Evolutionary conservation across 2,113 vertebrate genomes (phyloP).

Genomic region (Holacanthus passer): DNA sequence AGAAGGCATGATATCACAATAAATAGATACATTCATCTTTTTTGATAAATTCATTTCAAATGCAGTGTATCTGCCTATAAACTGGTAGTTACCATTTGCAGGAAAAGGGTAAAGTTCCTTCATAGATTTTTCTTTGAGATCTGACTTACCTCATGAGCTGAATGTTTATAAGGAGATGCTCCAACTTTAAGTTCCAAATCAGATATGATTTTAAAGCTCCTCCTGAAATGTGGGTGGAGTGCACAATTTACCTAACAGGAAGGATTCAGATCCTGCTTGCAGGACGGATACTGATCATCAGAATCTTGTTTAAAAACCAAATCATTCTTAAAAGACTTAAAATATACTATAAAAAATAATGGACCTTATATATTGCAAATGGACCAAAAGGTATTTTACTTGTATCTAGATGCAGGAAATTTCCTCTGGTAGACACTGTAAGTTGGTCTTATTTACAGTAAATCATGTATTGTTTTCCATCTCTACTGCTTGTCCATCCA

Average conservation of each 20-base stretch:
- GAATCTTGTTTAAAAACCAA: neutral
- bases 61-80: neutral
- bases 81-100: neutral
- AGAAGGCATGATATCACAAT: neutral
- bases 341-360: no score
- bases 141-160: slow-evolving; percentile 25
- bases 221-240: neutral
- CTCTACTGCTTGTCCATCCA: neutral
- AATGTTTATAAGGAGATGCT: neutral
- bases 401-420: no score
- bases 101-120: neutral
- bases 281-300: neutral
- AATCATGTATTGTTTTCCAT: neutral
- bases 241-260: neutral
- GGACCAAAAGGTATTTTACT: no score
- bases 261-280: neutral
- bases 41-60: neutral
- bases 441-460: neutral
- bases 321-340: neutral
- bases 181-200: neutral
- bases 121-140: neutral
- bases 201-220: neutral
- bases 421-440: neutral
- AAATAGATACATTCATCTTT: neutral
- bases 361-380: no score